These are phyloP conservation scores for Drosophila quinaria DNA, from an alignment of 2,888 invertebrate genomes.

Conservation along the genomic window DNA sequence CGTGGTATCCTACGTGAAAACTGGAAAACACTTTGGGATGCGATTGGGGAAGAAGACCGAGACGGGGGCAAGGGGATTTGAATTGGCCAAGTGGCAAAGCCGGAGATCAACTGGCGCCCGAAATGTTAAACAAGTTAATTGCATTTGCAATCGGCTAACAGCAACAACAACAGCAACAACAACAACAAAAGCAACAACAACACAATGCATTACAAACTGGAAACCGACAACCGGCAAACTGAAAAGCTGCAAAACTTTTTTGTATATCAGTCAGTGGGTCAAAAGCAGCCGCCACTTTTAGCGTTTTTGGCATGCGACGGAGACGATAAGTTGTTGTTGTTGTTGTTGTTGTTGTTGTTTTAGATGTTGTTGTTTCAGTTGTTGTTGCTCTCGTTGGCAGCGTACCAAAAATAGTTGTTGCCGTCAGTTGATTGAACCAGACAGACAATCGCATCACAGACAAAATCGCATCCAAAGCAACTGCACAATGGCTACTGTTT, in stretches of 20 bases:
- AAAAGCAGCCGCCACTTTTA: conserved; percentile 72
- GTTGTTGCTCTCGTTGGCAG: conserved; percentile 54
- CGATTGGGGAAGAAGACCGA: not conserved
- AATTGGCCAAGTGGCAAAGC: conserved; percentile 36
- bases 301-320: conserved; percentile 74
- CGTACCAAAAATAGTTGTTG: conserved; percentile 73
- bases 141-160: conserved; percentile 60
- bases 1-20: conserved; percentile 12
- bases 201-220: conserved; percentile 47
- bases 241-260: conserved; percentile 48
- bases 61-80: not conserved
- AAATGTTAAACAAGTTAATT: conserved; percentile 78
- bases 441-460: conserved; percentile 42
- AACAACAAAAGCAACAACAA: conserved; percentile 21
- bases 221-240: conserved; percentile 47
- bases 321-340: conserved; percentile 38
- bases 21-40: conserved; percentile 1
- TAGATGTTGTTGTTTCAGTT: conserved; percentile 14
- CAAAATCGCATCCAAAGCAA: conserved; percentile 48
- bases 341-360: conserved; percentile 34
- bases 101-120: conserved; percentile 59
- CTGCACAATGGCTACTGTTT: conserved; percentile 56
- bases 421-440: conserved; percentile 69
- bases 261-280: conserved; percentile 78
- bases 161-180: conserved; percentile 37